These are phyloP conservation scores for Carollia perspicillata DNA, from an alignment of 2,113 vertebrate species.

Conservation along the genomic window DNA sequence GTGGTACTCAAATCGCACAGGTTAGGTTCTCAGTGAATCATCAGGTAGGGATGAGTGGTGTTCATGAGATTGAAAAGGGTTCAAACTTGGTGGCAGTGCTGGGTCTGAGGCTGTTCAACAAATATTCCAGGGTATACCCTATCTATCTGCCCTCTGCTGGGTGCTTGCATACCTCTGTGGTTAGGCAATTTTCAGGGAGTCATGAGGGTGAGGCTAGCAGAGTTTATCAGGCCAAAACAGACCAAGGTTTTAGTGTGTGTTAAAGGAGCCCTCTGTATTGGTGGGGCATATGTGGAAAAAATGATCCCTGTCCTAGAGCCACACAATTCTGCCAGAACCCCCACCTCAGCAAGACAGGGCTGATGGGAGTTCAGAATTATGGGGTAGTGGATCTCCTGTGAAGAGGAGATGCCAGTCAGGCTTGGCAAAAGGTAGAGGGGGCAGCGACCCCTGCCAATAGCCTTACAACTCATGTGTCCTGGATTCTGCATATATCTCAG, in stretches of 20 bases:
- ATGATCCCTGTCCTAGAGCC: not conserved
- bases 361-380: not conserved
- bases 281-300: not conserved
- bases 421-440: not conserved
- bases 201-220: not conserved
- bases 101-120: not conserved
- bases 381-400: not conserved
- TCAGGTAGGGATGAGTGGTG: not conserved
- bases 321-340: not conserved
- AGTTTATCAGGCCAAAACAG: not conserved
- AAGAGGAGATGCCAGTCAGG: not conserved
- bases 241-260: not conserved
- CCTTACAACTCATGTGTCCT: not conserved
- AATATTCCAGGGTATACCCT: not conserved
- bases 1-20: not conserved
- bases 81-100: not conserved
- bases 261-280: no score
- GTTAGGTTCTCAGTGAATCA: not conserved
- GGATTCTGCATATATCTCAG: not conserved
- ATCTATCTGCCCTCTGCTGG: not conserved
- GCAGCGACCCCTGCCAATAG: not conserved
- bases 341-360: no score
- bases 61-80: not conserved
- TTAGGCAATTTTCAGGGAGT: not conserved
- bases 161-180: not conserved